These are phyloP conservation scores for Aurelia aurita complex sp. Pacific DNA, from an alignment of 30 jellyfish, hydroid and myxozoan genomes.

Conservation along the genomic window DNA sequence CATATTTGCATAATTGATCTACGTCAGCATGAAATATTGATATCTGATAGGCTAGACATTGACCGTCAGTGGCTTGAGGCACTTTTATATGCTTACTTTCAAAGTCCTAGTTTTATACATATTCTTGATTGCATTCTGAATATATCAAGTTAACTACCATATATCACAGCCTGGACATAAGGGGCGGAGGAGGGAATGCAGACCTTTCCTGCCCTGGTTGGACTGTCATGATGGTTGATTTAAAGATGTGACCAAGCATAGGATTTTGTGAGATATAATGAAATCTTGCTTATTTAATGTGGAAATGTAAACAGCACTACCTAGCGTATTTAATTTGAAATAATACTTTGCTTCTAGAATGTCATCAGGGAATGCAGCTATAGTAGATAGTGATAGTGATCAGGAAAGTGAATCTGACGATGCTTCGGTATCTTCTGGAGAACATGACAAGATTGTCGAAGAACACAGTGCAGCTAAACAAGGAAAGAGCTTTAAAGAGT, in stretches of 20 bases:
- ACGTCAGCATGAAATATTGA: no score
- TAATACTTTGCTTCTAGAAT: slow-evolving; percentile 1
- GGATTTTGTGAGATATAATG: background rate
- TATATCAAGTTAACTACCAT: no score
- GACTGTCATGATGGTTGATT: background rate
- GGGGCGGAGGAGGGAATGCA: no score
- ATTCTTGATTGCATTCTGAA: slow-evolving; percentile 1
- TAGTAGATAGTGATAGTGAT: no score
- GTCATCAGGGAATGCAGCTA: slow-evolving; percentile 3
- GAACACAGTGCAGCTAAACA: background rate
- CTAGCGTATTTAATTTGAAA: background rate
- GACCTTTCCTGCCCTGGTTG: slow-evolving; percentile 3
- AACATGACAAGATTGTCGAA: background rate
- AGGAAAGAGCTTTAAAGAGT: slow-evolving; percentile 1
- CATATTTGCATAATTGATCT: no score
- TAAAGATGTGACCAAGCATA: slow-evolving; percentile 2
- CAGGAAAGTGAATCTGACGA: background rate
- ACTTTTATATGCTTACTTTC: slow-evolving; percentile 1
- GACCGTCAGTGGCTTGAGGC: no score
- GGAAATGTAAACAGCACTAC: slow-evolving; percentile 1
- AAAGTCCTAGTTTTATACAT: background rate
- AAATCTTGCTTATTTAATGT: background rate
- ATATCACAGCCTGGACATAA: no score
- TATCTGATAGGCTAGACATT: no score
- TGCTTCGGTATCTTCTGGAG: slow-evolving; percentile 6